phyloP scores from a whole-genome alignment of 2,113 vertebrate genomes.

The Gambusia holbrooki region DNA sequence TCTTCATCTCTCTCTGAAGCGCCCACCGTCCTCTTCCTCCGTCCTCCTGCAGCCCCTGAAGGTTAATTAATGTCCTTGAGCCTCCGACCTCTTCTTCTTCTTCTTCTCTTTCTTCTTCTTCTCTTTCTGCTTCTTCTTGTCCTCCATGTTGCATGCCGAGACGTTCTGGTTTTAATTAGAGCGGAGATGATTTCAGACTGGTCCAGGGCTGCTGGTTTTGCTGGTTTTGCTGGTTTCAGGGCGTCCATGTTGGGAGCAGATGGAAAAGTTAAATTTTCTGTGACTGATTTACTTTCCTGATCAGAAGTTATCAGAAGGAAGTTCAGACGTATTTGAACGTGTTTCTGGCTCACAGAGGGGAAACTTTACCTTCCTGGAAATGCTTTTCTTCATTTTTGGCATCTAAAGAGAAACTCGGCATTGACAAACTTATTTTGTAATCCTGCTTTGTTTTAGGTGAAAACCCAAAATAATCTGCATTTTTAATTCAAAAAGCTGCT shows the following conservation, averaged over 20 bases:
- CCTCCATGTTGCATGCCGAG: background rate
- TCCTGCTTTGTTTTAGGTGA: too few species aligned
- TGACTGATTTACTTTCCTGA: background rate
- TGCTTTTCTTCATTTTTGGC: background rate
- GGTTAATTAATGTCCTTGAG: constrained; percentile 28
- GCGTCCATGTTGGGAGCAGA: background rate
- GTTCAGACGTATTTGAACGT: too few species aligned
- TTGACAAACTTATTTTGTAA: background rate
- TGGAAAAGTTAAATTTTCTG: background rate
- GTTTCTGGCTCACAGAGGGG: too few species aligned
- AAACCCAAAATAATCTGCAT: too few species aligned
- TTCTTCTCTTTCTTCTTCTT: background rate
- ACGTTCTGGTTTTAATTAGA: background rate
- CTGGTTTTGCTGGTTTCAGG: background rate
- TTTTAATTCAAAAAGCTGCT: too few species aligned
- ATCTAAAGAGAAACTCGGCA: background rate
- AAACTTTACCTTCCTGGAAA: background rate
- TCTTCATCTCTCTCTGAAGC: constrained; percentile 8
- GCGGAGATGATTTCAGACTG: background rate
- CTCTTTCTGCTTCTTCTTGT: too few species aligned
- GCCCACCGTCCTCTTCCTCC: background rate
- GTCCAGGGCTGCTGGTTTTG: background rate
- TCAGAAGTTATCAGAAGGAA: background rate
- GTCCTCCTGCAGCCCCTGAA: constrained; percentile 3
- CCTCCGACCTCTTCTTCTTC: background rate